Evolutionary conservation across 2,888 invertebrate species (phyloP), one percentile per base, ranked within the genome.

Genomic region (Diarsia dahlii): DNA sequence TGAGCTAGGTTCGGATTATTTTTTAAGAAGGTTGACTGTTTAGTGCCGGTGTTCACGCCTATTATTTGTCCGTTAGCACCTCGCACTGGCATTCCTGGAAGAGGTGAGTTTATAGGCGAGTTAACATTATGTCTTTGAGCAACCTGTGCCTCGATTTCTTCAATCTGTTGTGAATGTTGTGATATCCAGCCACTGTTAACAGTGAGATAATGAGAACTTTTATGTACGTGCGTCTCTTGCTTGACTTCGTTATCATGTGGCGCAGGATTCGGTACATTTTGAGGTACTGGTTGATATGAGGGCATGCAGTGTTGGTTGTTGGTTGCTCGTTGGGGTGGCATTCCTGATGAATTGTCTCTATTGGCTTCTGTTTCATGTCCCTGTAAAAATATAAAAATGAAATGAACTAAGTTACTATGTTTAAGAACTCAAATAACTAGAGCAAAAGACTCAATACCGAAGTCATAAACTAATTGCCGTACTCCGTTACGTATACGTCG

Each of bases 51-150:
- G 88, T 97, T 97, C 13, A 97, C 95, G 56, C 97, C 97, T 74
- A 97, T 97, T 68, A 97, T 95, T 91, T 97, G 97, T 63, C 97
- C 97, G 83, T 97, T 97, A 0, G 97, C 97, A 15, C 97, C 97
- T 76, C 97, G 91, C 56, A 97, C 95, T 5, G 96, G 95, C 81
- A 95, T 84, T 48, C 95, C 95, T 5, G 93, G 91, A 74, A 92
- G 85, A 18, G 93, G 75, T 12, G 90, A 89, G 76, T 91, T 92
- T 45, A 89, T 79, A 54, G 90, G 65, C 87, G 88, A 52, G 91
- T 76, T 56, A 90, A 69, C 91, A 69, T 81, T 91, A 20, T 90
- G 88, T 82, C 94, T 94, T 75, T 94, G 95, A 56, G 88, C 90
- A 46, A 68, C 52, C 52, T 82, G 84, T 45, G 87, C 71, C 28